Evolutionary conservation across 2,888 invertebrate species (phyloP).

Genomic region (Ceriagrion tenellum): DNA sequence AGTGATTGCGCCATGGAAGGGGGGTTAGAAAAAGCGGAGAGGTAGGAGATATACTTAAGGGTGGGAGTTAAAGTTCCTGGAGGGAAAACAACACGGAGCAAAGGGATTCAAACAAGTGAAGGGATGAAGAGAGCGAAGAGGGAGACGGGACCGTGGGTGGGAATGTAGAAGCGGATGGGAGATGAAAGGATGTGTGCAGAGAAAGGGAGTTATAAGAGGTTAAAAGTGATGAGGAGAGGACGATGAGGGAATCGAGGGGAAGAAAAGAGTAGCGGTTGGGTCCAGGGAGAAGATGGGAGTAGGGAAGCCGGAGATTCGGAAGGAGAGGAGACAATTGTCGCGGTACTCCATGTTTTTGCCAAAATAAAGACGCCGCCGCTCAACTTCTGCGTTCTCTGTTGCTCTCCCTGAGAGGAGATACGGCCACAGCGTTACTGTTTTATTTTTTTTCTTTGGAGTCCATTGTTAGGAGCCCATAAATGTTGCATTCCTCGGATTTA

Average conservation of each 20-base stretch:
- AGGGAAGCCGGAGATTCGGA: not conserved
- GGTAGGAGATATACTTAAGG: not conserved
- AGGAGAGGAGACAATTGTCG: not conserved
- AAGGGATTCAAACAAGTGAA: not conserved
- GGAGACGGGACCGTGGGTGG: not conserved
- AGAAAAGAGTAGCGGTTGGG: not conserved
- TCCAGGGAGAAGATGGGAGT: not conserved
- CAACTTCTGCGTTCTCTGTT: no score
- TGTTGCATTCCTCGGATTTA: no score
- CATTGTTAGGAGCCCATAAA: no score
- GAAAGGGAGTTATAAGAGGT: not conserved
- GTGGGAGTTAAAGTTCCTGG: not conserved
- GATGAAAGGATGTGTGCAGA: not conserved
- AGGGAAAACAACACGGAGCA: not conserved
- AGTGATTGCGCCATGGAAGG: not conserved
- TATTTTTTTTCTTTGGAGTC: no score
- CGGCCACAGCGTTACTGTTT: no score
- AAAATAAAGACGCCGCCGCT: not conserved
- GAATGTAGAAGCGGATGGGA: not conserved
- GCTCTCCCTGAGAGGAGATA: no score
- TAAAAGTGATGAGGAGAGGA: not conserved
- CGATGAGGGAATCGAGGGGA: not conserved
- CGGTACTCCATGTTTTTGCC: not conserved
- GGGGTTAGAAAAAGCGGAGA: not conserved
- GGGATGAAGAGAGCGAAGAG: not conserved